Evolutionary conservation across 2,113 vertebrate species (phyloP).

Genomic region (Cavia aperea): DNA sequence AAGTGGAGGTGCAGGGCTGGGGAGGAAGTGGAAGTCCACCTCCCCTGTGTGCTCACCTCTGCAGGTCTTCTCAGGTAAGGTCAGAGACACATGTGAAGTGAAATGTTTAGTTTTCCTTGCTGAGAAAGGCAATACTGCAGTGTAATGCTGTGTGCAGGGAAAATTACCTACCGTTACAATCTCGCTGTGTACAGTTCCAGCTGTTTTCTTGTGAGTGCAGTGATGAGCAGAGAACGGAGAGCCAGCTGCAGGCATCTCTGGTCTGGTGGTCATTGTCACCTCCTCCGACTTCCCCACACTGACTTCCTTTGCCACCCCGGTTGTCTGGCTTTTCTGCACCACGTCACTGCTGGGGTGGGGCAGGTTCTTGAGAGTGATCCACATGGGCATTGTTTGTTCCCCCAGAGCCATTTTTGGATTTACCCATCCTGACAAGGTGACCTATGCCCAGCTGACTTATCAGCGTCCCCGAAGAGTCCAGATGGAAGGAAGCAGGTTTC

Average conservation of each 20-base stretch:
- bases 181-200: not conserved
- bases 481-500: not conserved
- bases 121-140: not conserved
- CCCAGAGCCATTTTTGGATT: constrained; percentile 28
- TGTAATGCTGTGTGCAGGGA: not conserved
- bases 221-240: not conserved
- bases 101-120: not conserved
- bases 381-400: constrained; percentile 3
- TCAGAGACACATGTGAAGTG: not conserved
- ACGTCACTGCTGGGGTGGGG: not conserved
- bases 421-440: not conserved
- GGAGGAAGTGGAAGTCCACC: too few species aligned
- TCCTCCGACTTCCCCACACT: not conserved
- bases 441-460: not conserved
- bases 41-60: not conserved
- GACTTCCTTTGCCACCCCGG: not conserved
- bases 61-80: not conserved
- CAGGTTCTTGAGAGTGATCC: not conserved
- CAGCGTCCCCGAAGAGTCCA: not conserved
- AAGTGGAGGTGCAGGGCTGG: too few species aligned
- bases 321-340: not conserved
- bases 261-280: not conserved
- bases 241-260: not conserved
- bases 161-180: not conserved
- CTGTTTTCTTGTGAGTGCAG: not conserved